Percentiles rank a stretch among this genome's conserved stretches.
phyloP scores from a whole-genome alignment of 1,140 invertebrate species.

The Drosophila dunni region DNA sequence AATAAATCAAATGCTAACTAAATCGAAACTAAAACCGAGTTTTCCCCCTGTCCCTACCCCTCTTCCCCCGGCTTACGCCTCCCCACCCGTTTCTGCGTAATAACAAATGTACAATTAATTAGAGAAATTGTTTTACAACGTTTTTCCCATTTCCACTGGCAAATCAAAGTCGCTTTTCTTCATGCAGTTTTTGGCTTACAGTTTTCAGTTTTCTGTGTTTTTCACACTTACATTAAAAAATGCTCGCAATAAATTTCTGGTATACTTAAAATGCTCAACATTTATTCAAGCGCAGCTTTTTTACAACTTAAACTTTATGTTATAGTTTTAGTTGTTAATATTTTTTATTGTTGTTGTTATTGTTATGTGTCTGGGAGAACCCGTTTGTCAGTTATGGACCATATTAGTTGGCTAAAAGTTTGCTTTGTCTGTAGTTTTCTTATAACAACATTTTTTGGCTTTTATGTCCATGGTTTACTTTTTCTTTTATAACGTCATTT shows the following conservation, averaged over 20 bases:
- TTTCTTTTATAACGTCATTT: constrained; percentile 66
- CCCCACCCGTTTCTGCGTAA: too few species aligned
- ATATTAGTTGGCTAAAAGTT: constrained; percentile 56
- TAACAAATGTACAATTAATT: constrained; percentile 71
- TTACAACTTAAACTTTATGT: neutral
- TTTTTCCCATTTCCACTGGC: constrained; percentile 29
- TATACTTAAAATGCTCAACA: constrained; percentile 77
- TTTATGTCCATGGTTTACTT: constrained; percentile 51
- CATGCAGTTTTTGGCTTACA: neutral
- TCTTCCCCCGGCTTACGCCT: neutral
- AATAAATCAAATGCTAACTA: constrained; percentile 17
- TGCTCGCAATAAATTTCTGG: constrained; percentile 71
- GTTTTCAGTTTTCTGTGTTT: constrained; percentile 13
- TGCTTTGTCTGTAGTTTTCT: constrained; percentile 53
- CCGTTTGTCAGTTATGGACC: constrained; percentile 63
- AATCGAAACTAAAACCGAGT: constrained; percentile 21
- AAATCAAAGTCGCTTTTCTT: constrained; percentile 11
- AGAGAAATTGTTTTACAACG: constrained; percentile 74
- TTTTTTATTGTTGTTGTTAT: neutral
- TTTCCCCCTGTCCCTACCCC: neutral
- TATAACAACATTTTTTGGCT: constrained; percentile 48
- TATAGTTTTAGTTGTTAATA: constrained; percentile 1
- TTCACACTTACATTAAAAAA: constrained; percentile 58
- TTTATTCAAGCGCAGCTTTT: constrained; percentile 60
- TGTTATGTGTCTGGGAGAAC: constrained; percentile 49